A percentile compares a stretch with the other conserved stretches of the same genome.
Conservation (phyloP, 2,888 invertebrate genomes). For the Tinea pellionella region DNA sequence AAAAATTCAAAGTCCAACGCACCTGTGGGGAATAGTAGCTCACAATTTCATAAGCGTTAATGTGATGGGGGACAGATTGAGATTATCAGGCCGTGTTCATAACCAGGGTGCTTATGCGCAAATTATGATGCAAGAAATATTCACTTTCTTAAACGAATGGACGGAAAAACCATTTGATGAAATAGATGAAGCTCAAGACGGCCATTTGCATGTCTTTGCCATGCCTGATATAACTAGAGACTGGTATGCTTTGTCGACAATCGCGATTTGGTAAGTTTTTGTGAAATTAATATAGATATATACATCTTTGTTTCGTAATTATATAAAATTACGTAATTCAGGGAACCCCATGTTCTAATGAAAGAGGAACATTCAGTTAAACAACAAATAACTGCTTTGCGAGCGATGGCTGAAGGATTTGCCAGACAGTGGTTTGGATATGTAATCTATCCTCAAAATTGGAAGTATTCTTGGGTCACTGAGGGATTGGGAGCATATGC, state of each 20-base stretch:
- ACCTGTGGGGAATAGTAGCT: slow-evolving; percentile 48
- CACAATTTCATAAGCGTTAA: slow-evolving; percentile 39
- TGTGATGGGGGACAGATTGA: slow-evolving; percentile 33
- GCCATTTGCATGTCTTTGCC: slow-evolving; percentile 38
- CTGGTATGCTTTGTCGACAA: slow-evolving; percentile 46
- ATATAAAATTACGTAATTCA: slow-evolving; percentile 19
- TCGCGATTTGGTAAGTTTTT: slow-evolving; percentile 51
- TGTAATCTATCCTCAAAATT: slow-evolving; percentile 70
- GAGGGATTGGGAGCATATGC: slow-evolving; percentile 70
- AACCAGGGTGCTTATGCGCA: slow-evolving; percentile 36
- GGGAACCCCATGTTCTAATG: slow-evolving; percentile 56
- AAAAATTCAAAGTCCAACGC: slow-evolving; percentile 33
- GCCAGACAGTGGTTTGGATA: slow-evolving; percentile 79
- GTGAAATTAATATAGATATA: background rate
- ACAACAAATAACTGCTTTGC: slow-evolving; percentile 52
- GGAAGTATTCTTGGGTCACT: slow-evolving; percentile 72
- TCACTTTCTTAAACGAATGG: slow-evolving; percentile 38
- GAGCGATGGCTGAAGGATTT: slow-evolving; percentile 73
- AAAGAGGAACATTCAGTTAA: slow-evolving; percentile 33
- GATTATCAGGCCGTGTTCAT: slow-evolving; percentile 30
- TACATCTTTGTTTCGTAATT: background rate
- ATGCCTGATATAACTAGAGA: slow-evolving; percentile 43
- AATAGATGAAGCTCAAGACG: slow-evolving; percentile 38
- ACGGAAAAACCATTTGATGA: slow-evolving; percentile 37
- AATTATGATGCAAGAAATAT: slow-evolving; percentile 38